phyloP scores from a whole-genome alignment of 2,113 vertebrate species.

The Rhipidura dahli region DNA sequence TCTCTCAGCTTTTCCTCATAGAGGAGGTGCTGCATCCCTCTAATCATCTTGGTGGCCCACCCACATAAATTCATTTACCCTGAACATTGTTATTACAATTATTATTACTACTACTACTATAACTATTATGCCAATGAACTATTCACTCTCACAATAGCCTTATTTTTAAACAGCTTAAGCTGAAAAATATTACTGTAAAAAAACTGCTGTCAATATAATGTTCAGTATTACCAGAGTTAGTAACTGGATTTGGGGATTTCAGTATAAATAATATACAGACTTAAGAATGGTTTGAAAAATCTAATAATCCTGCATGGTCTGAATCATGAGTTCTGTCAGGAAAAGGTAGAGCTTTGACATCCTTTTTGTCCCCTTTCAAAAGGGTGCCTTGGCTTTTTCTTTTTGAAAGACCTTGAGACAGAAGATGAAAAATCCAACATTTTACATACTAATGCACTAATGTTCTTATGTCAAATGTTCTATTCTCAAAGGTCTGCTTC shows the following conservation, averaged over 20 bases:
- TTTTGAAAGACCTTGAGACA: background rate
- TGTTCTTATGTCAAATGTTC: background rate
- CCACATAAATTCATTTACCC: background rate
- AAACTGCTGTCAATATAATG: background rate
- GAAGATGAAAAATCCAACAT: slow-evolving; percentile 12
- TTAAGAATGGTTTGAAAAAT: background rate
- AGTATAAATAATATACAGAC: background rate
- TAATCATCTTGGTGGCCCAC: background rate
- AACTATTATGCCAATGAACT: background rate
- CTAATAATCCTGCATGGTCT: background rate
- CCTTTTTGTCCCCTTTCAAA: background rate
- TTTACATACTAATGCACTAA: background rate
- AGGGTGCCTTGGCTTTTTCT: background rate
- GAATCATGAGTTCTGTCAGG: background rate
- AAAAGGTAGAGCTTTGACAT: background rate
- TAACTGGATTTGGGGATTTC: slow-evolving; percentile 18
- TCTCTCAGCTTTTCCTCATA: background rate
- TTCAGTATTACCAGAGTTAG: background rate
- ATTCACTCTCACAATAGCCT: background rate
- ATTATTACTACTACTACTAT: background rate
- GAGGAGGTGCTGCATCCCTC: background rate
- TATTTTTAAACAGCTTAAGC: background rate
- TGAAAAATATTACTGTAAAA: background rate
- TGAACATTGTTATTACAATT: background rate
- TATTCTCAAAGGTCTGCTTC: background rate